Percentiles rank a stretch among this genome's conserved stretches.
Evolutionary conservation across 2,888 invertebrate genomes (phyloP).

Genomic region (Alloscopus bannaensis): DNA sequence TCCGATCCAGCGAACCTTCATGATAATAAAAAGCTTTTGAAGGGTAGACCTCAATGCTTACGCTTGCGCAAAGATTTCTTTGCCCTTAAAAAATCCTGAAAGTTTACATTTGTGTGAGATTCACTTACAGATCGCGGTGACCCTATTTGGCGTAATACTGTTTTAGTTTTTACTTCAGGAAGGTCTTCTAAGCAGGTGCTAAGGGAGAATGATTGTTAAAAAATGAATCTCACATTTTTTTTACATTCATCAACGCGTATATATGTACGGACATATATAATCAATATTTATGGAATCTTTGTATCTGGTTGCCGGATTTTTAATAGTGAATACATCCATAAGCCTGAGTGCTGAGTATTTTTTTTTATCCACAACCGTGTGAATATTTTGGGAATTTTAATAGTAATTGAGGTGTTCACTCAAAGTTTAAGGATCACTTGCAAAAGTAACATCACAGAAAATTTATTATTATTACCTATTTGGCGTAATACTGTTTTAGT

Average conservation of each 20-base stretch:
- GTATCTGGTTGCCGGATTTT: too few species aligned
- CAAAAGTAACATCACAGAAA: background rate
- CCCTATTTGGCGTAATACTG: too few species aligned
- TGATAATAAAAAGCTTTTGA: slow-evolving; percentile 4
- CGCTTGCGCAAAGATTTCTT: slow-evolving; percentile 3
- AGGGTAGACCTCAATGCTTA: slow-evolving; percentile 8
- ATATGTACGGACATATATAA: too few species aligned
- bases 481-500: slow-evolving; percentile 23
- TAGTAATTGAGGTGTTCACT: background rate
- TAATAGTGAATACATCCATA: too few species aligned
- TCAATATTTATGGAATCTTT: too few species aligned
- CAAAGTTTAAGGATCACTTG: background rate
- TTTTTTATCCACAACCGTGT: slow-evolving; percentile 38
- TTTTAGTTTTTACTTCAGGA: slow-evolving; percentile 20
- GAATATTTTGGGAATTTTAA: slow-evolving; percentile 45
- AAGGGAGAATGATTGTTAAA: background rate
- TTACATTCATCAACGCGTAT: too few species aligned
- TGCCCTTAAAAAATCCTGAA: background rate
- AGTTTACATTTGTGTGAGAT: too few species aligned
- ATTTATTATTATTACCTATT: slow-evolving; percentile 3
- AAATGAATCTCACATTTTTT: slow-evolving; percentile 34
- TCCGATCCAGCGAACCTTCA: background rate
- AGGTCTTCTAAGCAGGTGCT: slow-evolving; percentile 18
- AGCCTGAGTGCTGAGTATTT: too few species aligned
- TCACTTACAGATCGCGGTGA: too few species aligned